Conservation (phyloP, 2,797 vertebrate genomes). For the Platyrinchus mystaceus region DNA sequence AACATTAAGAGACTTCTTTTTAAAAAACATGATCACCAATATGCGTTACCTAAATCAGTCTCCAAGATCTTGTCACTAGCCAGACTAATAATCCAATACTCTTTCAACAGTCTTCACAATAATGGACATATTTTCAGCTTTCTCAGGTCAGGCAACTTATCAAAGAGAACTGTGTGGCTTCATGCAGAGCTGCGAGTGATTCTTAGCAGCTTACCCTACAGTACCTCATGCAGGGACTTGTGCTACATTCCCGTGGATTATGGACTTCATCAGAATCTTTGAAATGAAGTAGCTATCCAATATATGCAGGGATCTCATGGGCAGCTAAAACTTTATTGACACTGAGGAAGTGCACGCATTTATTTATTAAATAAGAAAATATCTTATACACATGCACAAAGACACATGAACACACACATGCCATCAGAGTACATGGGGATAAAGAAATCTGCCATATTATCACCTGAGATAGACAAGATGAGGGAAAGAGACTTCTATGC, state of each 20-base stretch:
- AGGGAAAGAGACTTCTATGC: background rate
- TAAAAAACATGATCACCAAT: background rate
- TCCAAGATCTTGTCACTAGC: background rate
- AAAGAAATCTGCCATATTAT: conserved; percentile 41
- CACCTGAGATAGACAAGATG: conserved; percentile 3
- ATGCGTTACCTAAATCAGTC: background rate
- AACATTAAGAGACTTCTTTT: background rate
- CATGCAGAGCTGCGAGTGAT: conserved; percentile 68
- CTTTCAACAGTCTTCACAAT: conserved; percentile 37
- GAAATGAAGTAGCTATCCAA: conserved; percentile 59
- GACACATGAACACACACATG: background rate
- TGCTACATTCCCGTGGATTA: conserved; percentile 58
- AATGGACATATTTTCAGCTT: conserved; percentile 70
- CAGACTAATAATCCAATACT: background rate
- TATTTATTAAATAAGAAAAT: conserved; percentile 46
- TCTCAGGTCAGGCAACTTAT: conserved; percentile 53
- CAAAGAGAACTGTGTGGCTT: conserved; percentile 57
- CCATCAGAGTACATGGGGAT: conserved; percentile 1
- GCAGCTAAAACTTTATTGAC: conserved; percentile 47
- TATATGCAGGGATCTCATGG: background rate
- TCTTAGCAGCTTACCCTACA: conserved; percentile 52
- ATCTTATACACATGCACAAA: background rate
- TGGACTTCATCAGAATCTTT: conserved; percentile 54
- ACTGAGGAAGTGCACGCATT: conserved; percentile 15
- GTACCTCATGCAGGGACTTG: conserved; percentile 48